Conservation (phyloP, 2,888 invertebrate species). For the Pyralis farinalis region DNA sequence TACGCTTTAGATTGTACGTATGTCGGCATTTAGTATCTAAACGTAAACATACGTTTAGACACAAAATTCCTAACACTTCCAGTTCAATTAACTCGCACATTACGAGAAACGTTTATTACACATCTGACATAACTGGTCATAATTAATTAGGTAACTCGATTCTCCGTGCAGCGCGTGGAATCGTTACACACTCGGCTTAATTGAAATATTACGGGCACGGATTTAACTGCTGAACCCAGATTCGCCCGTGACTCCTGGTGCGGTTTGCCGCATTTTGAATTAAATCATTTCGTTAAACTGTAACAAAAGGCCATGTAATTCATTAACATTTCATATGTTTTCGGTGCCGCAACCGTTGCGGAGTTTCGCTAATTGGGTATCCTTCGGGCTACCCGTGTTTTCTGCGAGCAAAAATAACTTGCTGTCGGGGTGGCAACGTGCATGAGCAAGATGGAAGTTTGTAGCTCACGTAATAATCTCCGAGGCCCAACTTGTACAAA, state of each 20-base stretch:
- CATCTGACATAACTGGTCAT: conserved; percentile 9
- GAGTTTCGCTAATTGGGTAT: conserved; percentile 5
- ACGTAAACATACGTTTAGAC: too few relatives aligned
- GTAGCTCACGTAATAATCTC: background rate
- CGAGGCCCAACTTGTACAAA: background rate
- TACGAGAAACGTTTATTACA: background rate
- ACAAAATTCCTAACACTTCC: background rate
- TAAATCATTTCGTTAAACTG: conserved; percentile 38
- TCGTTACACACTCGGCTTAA: conserved; percentile 40
- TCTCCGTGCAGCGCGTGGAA: conserved; percentile 26
- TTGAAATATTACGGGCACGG: conserved; percentile 44
- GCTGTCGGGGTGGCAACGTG: background rate
- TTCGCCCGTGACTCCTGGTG: conserved; percentile 30
- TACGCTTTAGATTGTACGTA: too few relatives aligned
- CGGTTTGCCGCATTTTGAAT: conserved; percentile 34
- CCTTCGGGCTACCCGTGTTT: too few relatives aligned
- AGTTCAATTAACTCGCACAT: background rate
- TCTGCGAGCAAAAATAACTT: conserved; percentile 1
- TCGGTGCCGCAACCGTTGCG: conserved; percentile 17
- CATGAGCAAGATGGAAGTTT: conserved; percentile 3
- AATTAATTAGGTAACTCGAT: conserved; percentile 16
- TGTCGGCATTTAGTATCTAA: too few relatives aligned
- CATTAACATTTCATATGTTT: conserved; percentile 35
- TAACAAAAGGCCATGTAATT: conserved; percentile 36
- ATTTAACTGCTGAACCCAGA: conserved; percentile 38